phyloP scores from a whole-genome alignment of 2,113 vertebrate genomes.

The Rhea americana region DNA sequence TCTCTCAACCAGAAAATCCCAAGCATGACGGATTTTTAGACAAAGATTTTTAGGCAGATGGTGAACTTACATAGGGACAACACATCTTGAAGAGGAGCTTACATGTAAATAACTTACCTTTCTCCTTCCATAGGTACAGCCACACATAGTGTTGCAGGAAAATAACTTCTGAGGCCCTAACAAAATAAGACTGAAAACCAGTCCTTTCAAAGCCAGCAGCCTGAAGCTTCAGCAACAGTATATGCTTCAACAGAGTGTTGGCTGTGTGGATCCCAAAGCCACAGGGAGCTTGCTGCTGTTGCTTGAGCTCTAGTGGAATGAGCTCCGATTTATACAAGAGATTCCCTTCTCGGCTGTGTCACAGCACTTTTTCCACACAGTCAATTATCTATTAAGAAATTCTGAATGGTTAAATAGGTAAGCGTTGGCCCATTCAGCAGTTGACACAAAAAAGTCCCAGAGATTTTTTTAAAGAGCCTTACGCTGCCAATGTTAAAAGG shows the following conservation, averaged over 20 bases:
- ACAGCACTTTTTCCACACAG: not conserved
- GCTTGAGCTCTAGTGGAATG: not conserved
- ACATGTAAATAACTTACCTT: not conserved
- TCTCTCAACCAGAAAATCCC: not conserved
- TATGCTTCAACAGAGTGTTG: no score
- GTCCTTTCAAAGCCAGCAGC: no score
- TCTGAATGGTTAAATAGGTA: no score
- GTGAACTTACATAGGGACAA: not conserved
- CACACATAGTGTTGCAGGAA: not conserved
- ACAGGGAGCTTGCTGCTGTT: not conserved
- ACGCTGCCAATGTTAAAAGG: not conserved
- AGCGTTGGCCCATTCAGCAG: no score
- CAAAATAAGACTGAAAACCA: not conserved
- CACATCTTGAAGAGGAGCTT: not conserved
- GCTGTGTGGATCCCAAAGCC: not conserved
- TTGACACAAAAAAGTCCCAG: no score
- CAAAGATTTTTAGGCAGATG: not conserved
- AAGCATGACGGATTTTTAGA: not conserved
- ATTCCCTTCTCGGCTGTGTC: not conserved
- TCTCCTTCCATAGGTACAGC: not conserved
- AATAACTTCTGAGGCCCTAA: not conserved
- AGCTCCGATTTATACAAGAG: not conserved
- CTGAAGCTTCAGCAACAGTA: not conserved
- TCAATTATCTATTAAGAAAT: no score
- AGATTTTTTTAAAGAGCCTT: no score